Evolutionary conservation across 2,797 vertebrate species (phyloP), one percentile per base, ranked within the genome.

Genomic region (Acrocephalus scirpaceus): DNA sequence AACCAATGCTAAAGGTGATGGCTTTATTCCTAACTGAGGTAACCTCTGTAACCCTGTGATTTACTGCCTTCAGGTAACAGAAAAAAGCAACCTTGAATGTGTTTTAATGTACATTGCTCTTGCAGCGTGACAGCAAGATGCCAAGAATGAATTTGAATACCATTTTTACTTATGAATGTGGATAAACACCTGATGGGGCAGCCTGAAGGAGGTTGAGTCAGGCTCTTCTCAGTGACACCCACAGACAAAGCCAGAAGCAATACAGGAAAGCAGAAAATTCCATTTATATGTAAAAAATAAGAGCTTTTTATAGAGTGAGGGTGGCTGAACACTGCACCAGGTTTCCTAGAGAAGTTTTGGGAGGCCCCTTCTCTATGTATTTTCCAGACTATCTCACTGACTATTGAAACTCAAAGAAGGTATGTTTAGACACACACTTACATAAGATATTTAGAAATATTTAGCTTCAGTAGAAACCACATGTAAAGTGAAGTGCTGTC

Each of bases 31-130:
- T 77, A 38, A 40, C 50, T 40, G 56, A 47, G 90, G 92, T 51
- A 90, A 93, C 88, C 70, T 73, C 61, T 85, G 67, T 85, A 79
- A 86, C 20, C 47, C 61, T 27, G 34, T 70, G 88, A 95, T 93
- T 96, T 96, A 95, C 36, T 93, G 69, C 77, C 71, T 73, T 61
- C 93, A 93, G 88, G 90, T 95, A 96, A 94, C 50, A 79, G 58
- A 38, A 70, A 70, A 84, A 56, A 62, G 2, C 12, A 34, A 0
- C 4, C 29, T 40, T 57, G 25, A 60, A 54, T 36, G 20, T 56
- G 25, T 50, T 92, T 92, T 58, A 88, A n/a, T 90, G 48, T 78
- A 5, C 17, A 11, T 26, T 66, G 76, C 44, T 91, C 44, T 70
- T 75, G 64, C 29, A 78, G 44, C 7, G 12, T 21, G 32, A 32